These are phyloP conservation scores for Myocastor coypus DNA, from an alignment of 2,113 vertebrate species.

Conservation along the genomic window DNA sequence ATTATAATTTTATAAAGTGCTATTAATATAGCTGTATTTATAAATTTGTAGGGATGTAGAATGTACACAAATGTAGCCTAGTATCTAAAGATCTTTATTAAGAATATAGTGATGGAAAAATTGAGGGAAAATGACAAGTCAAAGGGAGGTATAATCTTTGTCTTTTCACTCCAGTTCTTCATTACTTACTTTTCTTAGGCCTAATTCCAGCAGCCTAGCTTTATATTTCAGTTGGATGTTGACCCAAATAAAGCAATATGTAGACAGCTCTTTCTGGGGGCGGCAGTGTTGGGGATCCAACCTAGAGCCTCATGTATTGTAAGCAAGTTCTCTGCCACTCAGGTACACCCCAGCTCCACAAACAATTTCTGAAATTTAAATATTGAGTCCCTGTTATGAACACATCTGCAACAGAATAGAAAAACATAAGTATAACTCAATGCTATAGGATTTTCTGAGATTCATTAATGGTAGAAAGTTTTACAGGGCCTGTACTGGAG, in stretches of 20 bases:
- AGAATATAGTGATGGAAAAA: background rate
- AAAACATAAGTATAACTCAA: slow-evolving; percentile 24
- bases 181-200: background rate
- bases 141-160: slow-evolving; percentile 13
- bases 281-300: background rate
- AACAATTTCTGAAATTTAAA: slow-evolving; percentile 15
- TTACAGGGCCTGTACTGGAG: background rate
- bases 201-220: background rate
- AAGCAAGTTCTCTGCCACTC: background rate
- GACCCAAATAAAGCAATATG: slow-evolving; percentile 44
- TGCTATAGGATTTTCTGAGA: slow-evolving; percentile 43
- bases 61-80: background rate
- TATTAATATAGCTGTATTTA: slow-evolving; percentile 2
- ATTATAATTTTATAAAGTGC: slow-evolving; percentile 42
- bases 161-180: background rate
- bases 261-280: background rate
- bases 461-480: slow-evolving; percentile 42
- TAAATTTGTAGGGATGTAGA: slow-evolving; percentile 7
- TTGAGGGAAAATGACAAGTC: background rate
- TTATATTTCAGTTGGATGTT: slow-evolving; percentile 53
- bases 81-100: slow-evolving; percentile 28
- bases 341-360: background rate
- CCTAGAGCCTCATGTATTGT: background rate
- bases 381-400: slow-evolving; percentile 14
- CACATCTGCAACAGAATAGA: background rate